These are phyloP conservation scores for Trachelus tabidus DNA, from an alignment of 2,888 invertebrate species.

Conservation along the genomic window DNA sequence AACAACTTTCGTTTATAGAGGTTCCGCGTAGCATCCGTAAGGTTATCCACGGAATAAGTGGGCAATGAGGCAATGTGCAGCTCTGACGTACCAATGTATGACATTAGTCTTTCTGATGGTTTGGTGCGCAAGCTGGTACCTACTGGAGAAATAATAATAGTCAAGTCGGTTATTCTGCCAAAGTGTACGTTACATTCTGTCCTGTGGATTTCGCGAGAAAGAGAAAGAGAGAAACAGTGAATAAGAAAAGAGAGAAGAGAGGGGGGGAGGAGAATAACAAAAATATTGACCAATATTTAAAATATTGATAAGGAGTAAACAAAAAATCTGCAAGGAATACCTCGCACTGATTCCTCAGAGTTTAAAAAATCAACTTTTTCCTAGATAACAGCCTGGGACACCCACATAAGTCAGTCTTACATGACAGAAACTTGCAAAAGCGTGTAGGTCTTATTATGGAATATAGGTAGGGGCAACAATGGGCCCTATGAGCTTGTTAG, in stretches of 20 bases:
- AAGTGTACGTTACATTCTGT: no score
- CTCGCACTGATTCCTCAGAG: no score
- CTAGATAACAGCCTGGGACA: not conserved
- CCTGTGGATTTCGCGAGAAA: no score
- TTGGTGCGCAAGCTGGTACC: no score
- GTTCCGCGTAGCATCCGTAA: not conserved
- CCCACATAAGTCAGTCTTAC: not conserved
- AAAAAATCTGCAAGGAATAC: no score
- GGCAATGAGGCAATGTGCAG: not conserved
- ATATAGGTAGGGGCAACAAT: not conserved
- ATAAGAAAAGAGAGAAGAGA: no score
- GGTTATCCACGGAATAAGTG: not conserved
- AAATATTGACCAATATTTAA: no score
- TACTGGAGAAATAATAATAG: no score
- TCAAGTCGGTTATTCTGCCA: no score
- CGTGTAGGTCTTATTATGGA: not conserved
- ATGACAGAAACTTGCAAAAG: not conserved
- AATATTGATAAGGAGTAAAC: no score
- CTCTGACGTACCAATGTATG: not conserved
- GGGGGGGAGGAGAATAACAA: no score
- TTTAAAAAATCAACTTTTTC: not conserved
- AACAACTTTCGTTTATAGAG: not conserved
- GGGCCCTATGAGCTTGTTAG: not conserved
- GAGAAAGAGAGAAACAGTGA: no score
- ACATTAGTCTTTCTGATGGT: not conserved